These are phyloP conservation scores for Papilio helenus DNA, from an alignment of 1,140 invertebrate species.

Conservation along the genomic window DNA sequence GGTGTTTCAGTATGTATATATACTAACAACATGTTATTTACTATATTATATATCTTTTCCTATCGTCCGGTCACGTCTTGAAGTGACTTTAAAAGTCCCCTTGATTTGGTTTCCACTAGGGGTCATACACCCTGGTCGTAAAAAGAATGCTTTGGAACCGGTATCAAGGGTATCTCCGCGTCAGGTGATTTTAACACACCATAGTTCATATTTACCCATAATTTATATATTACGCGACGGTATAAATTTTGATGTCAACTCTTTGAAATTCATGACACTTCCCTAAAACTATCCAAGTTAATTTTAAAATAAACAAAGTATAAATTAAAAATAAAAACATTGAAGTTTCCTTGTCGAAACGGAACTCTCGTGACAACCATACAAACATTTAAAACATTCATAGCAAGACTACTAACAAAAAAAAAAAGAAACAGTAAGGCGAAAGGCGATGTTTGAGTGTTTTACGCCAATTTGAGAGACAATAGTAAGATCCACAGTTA, in stretches of 20 bases:
- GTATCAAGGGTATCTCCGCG: constrained; percentile 66
- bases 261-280: constrained; percentile 30
- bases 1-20: constrained; percentile 36
- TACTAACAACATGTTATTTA: constrained; percentile 38
- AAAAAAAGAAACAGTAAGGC: constrained; percentile 64
- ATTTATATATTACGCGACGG: constrained; percentile 22
- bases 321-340: constrained; percentile 50
- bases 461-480: constrained; percentile 63
- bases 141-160: constrained; percentile 66
- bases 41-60: constrained; percentile 38
- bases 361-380: constrained; percentile 64
- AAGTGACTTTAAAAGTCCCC: constrained; percentile 73
- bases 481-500: constrained; percentile 73
- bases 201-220: constrained; percentile 2
- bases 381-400: constrained; percentile 75
- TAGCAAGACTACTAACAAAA: constrained; percentile 70
- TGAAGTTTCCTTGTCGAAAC: constrained; percentile 59
- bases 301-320: constrained; percentile 43
- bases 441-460: constrained; percentile 60
- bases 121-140: constrained; percentile 75
- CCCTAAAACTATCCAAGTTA: constrained; percentile 39
- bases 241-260: background rate
- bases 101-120: constrained; percentile 81
- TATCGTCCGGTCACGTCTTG: constrained; percentile 67
- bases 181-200: constrained; percentile 44